Evolutionary conservation across 2,888 invertebrate genomes (phyloP).

Genomic region (Cephus rjabovi): DNA sequence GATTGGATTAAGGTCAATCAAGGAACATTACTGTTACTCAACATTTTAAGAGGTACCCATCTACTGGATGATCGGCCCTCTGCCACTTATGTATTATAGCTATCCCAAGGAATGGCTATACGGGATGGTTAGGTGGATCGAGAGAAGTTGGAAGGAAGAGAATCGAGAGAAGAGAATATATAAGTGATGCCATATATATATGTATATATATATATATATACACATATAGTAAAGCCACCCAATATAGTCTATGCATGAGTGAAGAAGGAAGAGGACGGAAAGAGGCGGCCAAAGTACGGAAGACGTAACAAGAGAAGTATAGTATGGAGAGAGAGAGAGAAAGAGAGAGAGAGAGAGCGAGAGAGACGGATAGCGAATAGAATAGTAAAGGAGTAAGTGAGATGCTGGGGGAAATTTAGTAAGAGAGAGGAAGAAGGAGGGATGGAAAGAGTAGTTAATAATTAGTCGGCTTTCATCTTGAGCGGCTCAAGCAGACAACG

Average conservation of each 20-base stretch:
- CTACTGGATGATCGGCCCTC: not conserved
- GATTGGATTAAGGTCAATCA: not conserved
- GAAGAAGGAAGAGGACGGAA: not conserved
- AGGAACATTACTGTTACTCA: not conserved
- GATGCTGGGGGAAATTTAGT: not conserved
- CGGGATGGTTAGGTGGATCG: not conserved
- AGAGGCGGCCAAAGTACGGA: not conserved
- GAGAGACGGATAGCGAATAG: not conserved
- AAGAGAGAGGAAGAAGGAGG: slow-evolving; percentile 4
- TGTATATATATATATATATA: not conserved
- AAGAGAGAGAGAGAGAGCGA: not conserved
- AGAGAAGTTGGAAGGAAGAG: not conserved
- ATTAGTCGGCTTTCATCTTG: slow-evolving; percentile 13
- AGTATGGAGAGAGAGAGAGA: not conserved
- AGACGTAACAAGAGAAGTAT: not conserved
- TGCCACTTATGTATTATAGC: not conserved
- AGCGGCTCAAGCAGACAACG: slow-evolving; percentile 8
- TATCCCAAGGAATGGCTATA: not conserved
- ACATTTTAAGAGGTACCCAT: not conserved
- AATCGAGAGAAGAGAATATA: not conserved
- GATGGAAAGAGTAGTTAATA: slow-evolving; percentile 11
- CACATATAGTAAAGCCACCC: not conserved
- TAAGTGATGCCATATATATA: not conserved
- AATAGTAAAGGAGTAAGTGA: not conserved
- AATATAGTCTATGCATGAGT: not conserved